Conservation (phyloP, 2,888 invertebrate species). For the Thumatha senex region DNA sequence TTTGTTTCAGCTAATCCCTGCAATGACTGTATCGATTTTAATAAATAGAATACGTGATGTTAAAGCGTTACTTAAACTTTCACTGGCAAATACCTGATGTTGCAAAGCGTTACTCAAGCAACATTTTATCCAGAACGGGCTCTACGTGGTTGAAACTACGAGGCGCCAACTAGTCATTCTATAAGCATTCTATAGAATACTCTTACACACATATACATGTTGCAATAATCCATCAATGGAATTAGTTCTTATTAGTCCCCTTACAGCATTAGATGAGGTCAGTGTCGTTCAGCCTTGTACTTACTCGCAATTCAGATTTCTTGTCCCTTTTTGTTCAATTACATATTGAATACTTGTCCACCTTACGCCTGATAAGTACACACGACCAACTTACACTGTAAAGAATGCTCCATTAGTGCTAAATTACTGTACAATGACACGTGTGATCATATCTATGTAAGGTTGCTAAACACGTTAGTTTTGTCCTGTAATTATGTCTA, state of each 20-base stretch:
- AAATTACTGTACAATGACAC: slow-evolving; percentile 23
- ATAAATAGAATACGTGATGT: no score
- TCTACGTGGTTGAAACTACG: no score
- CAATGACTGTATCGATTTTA: no score
- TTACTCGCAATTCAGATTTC: slow-evolving; percentile 52
- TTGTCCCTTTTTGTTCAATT: slow-evolving; percentile 56
- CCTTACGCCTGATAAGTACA: slow-evolving; percentile 53
- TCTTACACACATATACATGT: neutral
- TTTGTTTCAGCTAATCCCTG: no score
- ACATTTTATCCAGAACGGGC: no score
- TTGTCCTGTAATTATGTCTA: no score
- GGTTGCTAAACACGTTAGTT: no score
- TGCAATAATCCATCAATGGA: slow-evolving; percentile 33
- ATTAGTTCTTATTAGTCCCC: slow-evolving; percentile 43
- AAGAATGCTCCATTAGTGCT: slow-evolving; percentile 30
- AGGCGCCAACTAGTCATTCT: no score
- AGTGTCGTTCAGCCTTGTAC: slow-evolving; percentile 42
- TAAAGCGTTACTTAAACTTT: no score
- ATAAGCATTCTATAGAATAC: no score
- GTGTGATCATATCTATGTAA: neutral
- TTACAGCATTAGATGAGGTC: slow-evolving; percentile 48
- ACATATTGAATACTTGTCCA: slow-evolving; percentile 53
- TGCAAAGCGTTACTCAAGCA: no score
- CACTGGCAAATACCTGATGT: no score
- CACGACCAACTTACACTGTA: slow-evolving; percentile 39